phyloP scores from a whole-genome alignment of 2,888 invertebrate genomes.

The Rhagonycha lutea region DNA sequence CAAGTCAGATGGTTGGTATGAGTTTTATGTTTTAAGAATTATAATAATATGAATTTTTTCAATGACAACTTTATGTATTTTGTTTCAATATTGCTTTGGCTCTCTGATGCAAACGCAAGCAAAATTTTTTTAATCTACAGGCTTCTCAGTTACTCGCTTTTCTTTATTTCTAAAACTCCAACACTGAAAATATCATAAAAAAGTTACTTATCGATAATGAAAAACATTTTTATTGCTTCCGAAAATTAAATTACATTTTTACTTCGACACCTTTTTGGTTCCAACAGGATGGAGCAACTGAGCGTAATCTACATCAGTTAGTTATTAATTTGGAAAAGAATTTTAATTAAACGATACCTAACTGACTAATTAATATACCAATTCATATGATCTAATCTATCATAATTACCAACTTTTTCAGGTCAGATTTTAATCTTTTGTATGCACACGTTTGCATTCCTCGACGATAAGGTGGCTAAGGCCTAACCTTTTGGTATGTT shows the following conservation, averaged over 20 bases:
- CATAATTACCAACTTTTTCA: not conserved
- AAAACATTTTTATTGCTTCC: not conserved
- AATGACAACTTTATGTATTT: not conserved
- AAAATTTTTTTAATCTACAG: not conserved
- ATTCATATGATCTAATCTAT: not conserved
- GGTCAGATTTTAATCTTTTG: not conserved
- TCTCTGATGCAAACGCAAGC: not conserved
- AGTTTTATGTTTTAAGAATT: constrained; percentile 15
- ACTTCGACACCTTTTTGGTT: not conserved
- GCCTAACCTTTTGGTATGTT: not conserved
- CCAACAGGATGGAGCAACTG: not conserved
- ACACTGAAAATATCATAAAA: not conserved
- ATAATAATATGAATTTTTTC: constrained; percentile 2
- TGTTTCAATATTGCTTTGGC: not conserved
- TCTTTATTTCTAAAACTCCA: not conserved
- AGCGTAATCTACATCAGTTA: not conserved
- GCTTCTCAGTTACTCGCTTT: not conserved
- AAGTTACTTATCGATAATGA: not conserved
- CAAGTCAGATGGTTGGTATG: constrained; percentile 12
- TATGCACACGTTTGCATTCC: not conserved
- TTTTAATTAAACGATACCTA: not conserved
- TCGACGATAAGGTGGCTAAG: not conserved
- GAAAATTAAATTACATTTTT: not conserved
- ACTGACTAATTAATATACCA: not conserved
- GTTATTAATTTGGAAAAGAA: not conserved